These are phyloP conservation scores for Leptinotarsa tumamoca DNA, from an alignment of 2,888 invertebrate genomes.

Conservation along the genomic window DNA sequence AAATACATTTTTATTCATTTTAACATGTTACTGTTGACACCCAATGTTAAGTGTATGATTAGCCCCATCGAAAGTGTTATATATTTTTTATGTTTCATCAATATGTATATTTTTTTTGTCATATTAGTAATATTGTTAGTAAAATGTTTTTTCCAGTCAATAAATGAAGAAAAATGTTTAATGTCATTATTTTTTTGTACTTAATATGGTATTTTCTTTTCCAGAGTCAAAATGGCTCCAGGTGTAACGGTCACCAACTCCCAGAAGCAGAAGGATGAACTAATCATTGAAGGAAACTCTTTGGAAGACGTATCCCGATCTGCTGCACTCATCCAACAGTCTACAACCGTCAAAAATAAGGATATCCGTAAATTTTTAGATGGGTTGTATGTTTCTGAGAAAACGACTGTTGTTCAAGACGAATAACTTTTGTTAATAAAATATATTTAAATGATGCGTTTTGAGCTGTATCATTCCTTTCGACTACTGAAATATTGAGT, in stretches of 20 bases:
- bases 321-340: conserved; percentile 98
- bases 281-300: conserved; percentile 93
- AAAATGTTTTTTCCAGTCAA: too few species aligned
- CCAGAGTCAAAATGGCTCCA: conserved; percentile 90
- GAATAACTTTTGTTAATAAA: conserved; percentile 65
- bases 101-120: too few species aligned
- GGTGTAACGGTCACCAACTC: conserved; percentile 96
- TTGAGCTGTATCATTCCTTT: neutral
- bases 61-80: too few species aligned
- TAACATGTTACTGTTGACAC: too few species aligned
- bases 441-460: conserved; percentile 39
- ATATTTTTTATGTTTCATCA: too few species aligned
- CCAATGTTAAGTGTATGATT: too few species aligned
- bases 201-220: conserved; percentile 30
- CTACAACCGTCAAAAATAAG: conserved; percentile 98
- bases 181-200: neutral
- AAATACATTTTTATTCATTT: too few species aligned
- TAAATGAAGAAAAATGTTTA: neutral
- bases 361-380: conserved; percentile 99
- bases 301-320: conserved; percentile 98
- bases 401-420: conserved; percentile 90
- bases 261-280: conserved; percentile 95
- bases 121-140: too few species aligned
- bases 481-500: neutral
- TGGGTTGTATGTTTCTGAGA: conserved; percentile 99